phyloP scores from a whole-genome alignment of 2,113 vertebrate species.

The Falco punctatus region DNA sequence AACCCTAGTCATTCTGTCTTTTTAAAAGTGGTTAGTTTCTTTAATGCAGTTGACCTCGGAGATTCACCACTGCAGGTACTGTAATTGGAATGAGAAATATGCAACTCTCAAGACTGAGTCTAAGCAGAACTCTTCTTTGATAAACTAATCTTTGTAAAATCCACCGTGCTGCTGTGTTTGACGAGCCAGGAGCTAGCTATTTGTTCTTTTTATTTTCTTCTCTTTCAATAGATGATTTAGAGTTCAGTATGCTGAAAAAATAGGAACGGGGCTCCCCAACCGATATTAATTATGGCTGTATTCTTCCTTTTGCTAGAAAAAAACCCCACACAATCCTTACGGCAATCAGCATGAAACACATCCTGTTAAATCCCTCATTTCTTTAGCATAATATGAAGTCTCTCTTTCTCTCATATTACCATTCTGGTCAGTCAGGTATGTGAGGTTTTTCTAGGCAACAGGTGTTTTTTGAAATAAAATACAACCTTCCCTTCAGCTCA shows the following conservation, averaged over 20 bases:
- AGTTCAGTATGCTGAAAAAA: conserved; percentile 42
- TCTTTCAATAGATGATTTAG: conserved; percentile 59
- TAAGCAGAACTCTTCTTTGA: not conserved
- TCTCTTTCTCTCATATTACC: conserved; percentile 69
- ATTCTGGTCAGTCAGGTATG: conserved; percentile 75
- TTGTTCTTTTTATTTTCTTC: conserved; percentile 32
- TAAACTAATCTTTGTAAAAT: conserved; percentile 64
- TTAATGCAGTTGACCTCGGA: not conserved
- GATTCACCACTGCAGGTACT: not conserved
- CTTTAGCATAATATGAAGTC: conserved; percentile 25
- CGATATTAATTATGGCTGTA: conserved; percentile 25
- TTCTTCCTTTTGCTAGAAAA: conserved; percentile 24
- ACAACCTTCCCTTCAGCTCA: conserved; percentile 67
- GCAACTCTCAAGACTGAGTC: not conserved
- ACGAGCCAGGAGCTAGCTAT: conserved; percentile 53
- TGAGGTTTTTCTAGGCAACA: conserved; percentile 73
- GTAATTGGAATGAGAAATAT: not conserved
- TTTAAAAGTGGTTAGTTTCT: not conserved
- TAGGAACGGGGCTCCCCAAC: not conserved
- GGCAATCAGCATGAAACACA: conserved; percentile 23
- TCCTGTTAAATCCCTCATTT: conserved; percentile 27
- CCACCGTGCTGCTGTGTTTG: conserved; percentile 21
- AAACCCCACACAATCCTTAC: conserved; percentile 29
- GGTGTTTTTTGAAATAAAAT: conserved; percentile 81
- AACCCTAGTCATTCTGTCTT: not conserved